Base-by-base conservation (phyloP, 2,113 vertebrate species). In the Melanostigma gelatinosum region DNA sequence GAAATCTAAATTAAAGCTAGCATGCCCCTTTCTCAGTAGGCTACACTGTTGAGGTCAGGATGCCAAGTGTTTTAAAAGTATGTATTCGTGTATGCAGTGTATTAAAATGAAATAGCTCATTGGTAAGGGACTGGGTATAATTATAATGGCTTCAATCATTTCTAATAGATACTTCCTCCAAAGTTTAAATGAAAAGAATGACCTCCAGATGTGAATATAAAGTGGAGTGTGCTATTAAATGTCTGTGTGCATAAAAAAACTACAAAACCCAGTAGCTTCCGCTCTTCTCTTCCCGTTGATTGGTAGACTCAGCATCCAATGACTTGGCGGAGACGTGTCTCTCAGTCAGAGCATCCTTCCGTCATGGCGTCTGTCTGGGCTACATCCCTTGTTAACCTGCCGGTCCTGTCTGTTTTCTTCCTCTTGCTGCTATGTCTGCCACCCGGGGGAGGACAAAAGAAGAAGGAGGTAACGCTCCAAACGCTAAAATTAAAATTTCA, bases 391-490 rank as follows among this genome's bases (percentile, higher is more conserved):
- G 20, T 72, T 48, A 84, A 84, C 52, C 82, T 90, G 58, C 60
- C 79, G 20, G 0, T 81, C 0, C 16, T 89, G 24, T 64, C 29
- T n/a, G 77, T 89, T 76, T 83, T 94, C 58, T 42, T 90, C 8
- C 58, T 93, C 2, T 46, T 94, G 36, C 18, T 91, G 68, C 50
- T 91, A 29, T 91, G 89, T 75, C 72, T 91, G 63, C 88, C 89
- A 1, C 72, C 75, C 50, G 91, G 92, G 20, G 93, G 93, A 87
- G 93, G 93, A 34, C 93, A 94, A 18, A 94, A 94, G 75, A 94
- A 94, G 73, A 94, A 94, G 50, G 93, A 94, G 93, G 93, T 94
- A 92, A 87, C 0, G 18, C 0, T 18, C 38, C 0, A 34, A 8
- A 15, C 1, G 0, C 16, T 9, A 27, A 13, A 40, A 34, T 20